Percentiles rank a stretch among this genome's conserved stretches.
These are phyloP conservation scores for Phengaris arion DNA, from an alignment of 2,888 invertebrate species.

Conservation along the genomic window DNA sequence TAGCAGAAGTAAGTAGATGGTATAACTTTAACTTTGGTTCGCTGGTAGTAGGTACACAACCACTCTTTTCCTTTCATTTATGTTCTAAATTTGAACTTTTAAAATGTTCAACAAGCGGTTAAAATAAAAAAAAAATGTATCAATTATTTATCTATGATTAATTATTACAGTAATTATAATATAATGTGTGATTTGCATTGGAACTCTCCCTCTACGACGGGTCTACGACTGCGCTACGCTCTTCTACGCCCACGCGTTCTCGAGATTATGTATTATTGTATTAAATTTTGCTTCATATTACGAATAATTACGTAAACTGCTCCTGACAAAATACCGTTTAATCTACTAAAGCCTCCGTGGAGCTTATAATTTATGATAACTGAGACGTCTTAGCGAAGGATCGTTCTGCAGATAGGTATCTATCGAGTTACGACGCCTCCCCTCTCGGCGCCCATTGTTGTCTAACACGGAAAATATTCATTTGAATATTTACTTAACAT, in stretches of 20 bases:
- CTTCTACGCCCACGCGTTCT: background rate
- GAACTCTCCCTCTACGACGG: background rate
- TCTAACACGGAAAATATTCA: slow-evolving; percentile 81
- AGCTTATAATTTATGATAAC: slow-evolving; percentile 77
- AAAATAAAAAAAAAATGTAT: too few species aligned
- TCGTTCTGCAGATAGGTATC: slow-evolving; percentile 79
- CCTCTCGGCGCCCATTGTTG: slow-evolving; percentile 69
- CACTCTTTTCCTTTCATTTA: too few species aligned
- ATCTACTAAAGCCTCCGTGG: slow-evolving; percentile 72
- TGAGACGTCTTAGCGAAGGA: slow-evolving; percentile 72
- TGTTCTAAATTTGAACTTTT: too few species aligned
- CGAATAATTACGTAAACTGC: slow-evolving; percentile 30
- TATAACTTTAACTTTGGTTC: too few species aligned
- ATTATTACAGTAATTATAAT: too few species aligned
- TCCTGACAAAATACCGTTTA: slow-evolving; percentile 59
- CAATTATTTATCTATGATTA: too few species aligned
- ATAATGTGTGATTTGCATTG: too few species aligned
- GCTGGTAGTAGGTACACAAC: too few species aligned
- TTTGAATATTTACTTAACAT: slow-evolving; percentile 81
- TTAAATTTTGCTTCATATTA: slow-evolving; percentile 6
- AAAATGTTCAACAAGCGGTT: too few species aligned
- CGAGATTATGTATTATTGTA: background rate
- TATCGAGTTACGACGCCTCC: slow-evolving; percentile 76
- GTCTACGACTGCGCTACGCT: background rate
- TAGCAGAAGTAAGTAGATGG: too few species aligned